Base-by-base conservation (phyloP, 1,140 invertebrate species). In the Oreohelix idahoensis region DNA sequence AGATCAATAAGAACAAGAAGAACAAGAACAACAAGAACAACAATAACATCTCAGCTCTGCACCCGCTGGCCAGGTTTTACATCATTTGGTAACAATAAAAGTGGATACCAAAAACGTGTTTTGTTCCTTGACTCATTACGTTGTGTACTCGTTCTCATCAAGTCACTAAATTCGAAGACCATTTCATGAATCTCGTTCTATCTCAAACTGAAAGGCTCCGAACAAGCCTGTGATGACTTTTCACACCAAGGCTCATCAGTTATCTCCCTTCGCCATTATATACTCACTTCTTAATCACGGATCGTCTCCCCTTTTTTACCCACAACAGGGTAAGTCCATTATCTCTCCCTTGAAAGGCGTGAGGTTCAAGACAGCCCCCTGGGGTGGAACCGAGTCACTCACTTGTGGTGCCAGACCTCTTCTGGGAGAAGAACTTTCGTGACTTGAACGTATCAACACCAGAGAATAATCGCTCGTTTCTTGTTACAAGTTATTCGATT, bases 381-480 rank as follows among this genome's bases (percentile, higher is more conserved):
- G 63, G 63, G 63, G 1, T 4, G 29, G 4, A 66, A 29, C 29
- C n/a, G n/a, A 32, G 63, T 66, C 63, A 32, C 29, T 66, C n/a
- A 32, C n/a, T 66, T 66, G n/a, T 17, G 63, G 17, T 66, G 8
- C 63, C 29, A 32, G 63, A 66, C 29, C 8, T 32, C 63, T 17
- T 17, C 63, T 8, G 29, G 29, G 63, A 66, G 20, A 66, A 11
- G 29, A 66, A 10, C 29, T 66, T 32, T 32, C 63, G 63, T 66
- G 63, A 66, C 63, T 35, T 35, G n/a, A 66, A 66, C 63, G 2
- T 66, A 66, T 66, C 63, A 66, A 8, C 63, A 66, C n/a, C n/a
- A 66, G 29, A 32, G n/a, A 66, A 66, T 11, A 29, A 66, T 66
- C 63, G 17, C 63, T 29, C 63, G 32, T 66, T 23, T 32, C 29